A percentile compares a stretch with the other conserved stretches of the same genome.
phyloP scores from a whole-genome alignment of 2,113 vertebrate species.

The Gallinago paraguaiae region DNA sequence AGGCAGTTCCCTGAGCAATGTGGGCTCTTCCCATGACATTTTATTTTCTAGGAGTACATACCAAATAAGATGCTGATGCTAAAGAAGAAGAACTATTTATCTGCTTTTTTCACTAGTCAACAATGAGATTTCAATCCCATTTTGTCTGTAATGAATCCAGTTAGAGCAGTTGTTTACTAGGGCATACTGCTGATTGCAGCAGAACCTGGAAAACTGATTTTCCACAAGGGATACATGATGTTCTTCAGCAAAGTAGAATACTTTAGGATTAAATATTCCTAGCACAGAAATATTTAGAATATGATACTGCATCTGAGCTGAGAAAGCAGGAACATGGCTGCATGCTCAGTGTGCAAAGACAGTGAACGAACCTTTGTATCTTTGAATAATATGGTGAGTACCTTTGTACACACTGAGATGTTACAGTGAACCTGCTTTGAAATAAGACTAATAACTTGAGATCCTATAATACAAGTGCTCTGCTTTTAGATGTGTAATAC shows the following conservation, averaged over 20 bases:
- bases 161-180: background rate
- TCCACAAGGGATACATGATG: background rate
- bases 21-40: background rate
- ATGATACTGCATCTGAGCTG: background rate
- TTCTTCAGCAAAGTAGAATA: background rate
- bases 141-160: background rate
- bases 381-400: background rate
- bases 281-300: background rate
- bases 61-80: background rate
- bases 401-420: background rate
- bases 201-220: background rate
- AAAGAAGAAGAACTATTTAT: background rate
- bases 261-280: background rate
- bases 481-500: background rate
- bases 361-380: background rate
- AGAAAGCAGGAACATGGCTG: background rate
- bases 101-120: background rate
- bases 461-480: background rate
- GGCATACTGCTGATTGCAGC: background rate
- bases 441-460: background rate
- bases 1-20: background rate
- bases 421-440: background rate
- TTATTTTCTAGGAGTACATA: background rate
- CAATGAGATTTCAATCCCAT: background rate
- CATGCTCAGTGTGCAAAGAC: fast-evolving